These are phyloP conservation scores for Vicugna pacos DNA, from an alignment of 2,113 vertebrate genomes.

Conservation along the genomic window DNA sequence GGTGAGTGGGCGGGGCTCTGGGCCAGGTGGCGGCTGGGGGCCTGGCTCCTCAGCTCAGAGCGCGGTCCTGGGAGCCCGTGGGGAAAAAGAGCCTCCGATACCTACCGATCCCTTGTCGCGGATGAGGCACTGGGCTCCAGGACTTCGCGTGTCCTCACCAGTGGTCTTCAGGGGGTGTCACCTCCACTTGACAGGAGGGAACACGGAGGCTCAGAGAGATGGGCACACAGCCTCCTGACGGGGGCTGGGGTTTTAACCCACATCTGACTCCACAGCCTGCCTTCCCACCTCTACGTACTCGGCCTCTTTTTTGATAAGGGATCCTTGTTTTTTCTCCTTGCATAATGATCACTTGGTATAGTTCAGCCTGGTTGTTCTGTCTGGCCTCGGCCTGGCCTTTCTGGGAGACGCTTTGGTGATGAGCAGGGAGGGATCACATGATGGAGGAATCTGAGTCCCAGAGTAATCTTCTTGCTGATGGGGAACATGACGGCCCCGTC, in stretches of 20 bases:
- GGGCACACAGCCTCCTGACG: rapidly evolving
- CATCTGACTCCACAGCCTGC: no score
- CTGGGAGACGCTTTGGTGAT: not conserved
- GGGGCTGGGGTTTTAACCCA: not conserved
- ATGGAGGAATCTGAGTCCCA: not conserved
- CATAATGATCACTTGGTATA: rapidly evolving
- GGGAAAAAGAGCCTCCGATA: rapidly evolving
- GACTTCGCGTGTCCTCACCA: rapidly evolving
- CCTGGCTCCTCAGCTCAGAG: not conserved
- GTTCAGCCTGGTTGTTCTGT: not conserved
- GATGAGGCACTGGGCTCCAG: rapidly evolving
- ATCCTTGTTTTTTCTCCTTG: not conserved
- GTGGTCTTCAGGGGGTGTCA: not conserved
- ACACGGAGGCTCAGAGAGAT: not conserved
- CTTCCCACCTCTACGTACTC: not conserved
- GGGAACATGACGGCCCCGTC: not conserved
- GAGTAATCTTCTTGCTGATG: not conserved
- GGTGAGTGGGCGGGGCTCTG: constrained; percentile 87
- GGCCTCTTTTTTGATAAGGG: not conserved
- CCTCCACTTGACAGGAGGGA: not conserved
- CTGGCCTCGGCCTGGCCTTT: not conserved
- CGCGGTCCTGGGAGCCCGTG: rapidly evolving
- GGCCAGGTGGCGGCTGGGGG: not conserved
- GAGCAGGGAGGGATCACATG: not conserved
- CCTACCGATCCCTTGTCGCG: rapidly evolving